Base-by-base conservation (phyloP, 92 coral and sea anemone genomes). In the Pocillopora meandrina region DNA sequence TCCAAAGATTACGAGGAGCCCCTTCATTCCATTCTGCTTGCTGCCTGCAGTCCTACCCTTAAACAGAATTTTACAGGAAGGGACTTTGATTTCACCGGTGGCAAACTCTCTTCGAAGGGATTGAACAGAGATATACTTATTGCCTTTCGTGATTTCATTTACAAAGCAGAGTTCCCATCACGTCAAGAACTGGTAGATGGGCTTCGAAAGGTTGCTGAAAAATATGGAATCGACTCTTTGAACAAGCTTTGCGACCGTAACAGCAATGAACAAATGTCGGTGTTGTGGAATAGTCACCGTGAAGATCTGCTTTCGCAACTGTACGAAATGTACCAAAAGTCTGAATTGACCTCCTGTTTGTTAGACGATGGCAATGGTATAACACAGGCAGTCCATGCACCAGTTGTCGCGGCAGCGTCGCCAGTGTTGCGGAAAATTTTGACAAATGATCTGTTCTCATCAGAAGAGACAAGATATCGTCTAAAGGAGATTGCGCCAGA, bases 141-240 rank as follows among this genome's bases (percentile, higher is more conserved):
- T 35, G 76, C 83, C 63, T 81, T 92, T 76, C 87, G 92, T 66
- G 87, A 89, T 70, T 92, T 82, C 82, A 74, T 88, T 23, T 92
- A 92, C 70, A 84, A 76, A 66, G 66, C 79, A 33, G 81, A 80
- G 57, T 85, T 86, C 47, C 71, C 73, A 0, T 21, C 13, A 34
- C 62, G 63, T 31, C 56, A 82, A 73, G 72, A 16, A 63, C 47
- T 61, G 63, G 55, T 73, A 13, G 56, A 55, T 74, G 73, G 12
- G 26, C 80, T 82, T 5, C 21, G 33, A 17, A 52, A 19, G 18
- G 63, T 82, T 18, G 86, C 80, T 61, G 21, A 11, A 1, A 82
- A 34, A 17, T 82, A 82, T 14, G 23, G 62, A 52, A 74, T 82
- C 56, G 56, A 52, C 19, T 82, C 72, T 12, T 52, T 82, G 19